phyloP scores from a whole-genome alignment of 2,797 vertebrate genomes.

The Myotis planiceps region DNA sequence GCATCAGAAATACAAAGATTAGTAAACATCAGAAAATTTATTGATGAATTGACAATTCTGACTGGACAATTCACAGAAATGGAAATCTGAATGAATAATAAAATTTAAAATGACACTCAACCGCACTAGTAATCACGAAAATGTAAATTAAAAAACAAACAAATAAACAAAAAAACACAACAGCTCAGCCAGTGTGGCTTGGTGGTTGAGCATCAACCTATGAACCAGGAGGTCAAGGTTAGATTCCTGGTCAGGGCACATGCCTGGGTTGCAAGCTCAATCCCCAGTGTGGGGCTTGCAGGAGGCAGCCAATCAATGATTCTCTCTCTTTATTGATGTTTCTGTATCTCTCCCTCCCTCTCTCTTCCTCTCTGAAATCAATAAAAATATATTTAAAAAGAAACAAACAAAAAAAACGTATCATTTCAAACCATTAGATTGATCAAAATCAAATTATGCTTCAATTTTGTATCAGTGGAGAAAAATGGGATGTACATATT shows the following conservation, averaged over 20 bases:
- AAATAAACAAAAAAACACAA: too few species aligned
- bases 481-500: background rate
- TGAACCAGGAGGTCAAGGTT: too few species aligned
- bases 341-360: too few species aligned
- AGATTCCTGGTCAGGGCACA: too few species aligned
- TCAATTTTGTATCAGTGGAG: background rate
- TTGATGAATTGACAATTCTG: background rate
- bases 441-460: background rate
- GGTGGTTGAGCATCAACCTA: too few species aligned
- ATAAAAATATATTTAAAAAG: too few species aligned
- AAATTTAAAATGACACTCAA: background rate
- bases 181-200: too few species aligned
- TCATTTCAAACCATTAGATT: background rate
- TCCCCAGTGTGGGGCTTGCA: too few species aligned
- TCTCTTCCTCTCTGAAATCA: too few species aligned
- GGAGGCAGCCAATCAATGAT: too few species aligned
- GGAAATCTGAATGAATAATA: background rate
- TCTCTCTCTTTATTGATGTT: too few species aligned
- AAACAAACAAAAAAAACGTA: background rate
- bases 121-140: background rate
- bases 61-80: background rate
- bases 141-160: background rate
- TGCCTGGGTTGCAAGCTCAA: too few species aligned
- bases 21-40: background rate
- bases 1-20: background rate